Evolutionary conservation across 2,888 invertebrate species (phyloP).

Genomic region (Chrysolina haemoptera): DNA sequence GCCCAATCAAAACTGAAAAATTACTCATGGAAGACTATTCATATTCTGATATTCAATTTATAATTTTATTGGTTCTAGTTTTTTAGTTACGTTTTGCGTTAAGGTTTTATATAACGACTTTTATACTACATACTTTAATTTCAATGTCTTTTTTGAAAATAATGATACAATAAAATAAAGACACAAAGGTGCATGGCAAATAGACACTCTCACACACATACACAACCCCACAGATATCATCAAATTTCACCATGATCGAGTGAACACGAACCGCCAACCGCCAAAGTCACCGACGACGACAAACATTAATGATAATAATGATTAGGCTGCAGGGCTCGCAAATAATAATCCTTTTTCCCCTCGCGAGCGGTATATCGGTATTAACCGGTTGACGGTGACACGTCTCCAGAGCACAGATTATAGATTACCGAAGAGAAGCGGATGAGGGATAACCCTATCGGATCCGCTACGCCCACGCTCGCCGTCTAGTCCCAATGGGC

Average conservation of each 20-base stretch:
- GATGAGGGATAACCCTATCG: constrained; percentile 42
- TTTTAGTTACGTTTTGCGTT: no score
- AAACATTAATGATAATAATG: constrained; percentile 39
- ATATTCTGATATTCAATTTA: no score
- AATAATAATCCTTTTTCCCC: constrained; percentile 20
- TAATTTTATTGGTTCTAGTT: no score
- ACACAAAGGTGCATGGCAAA: no score
- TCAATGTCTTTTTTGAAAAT: no score
- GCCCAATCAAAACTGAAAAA: no score
- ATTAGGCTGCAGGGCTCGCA: constrained; percentile 19
- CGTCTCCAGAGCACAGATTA: constrained; percentile 30
- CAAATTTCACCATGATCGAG: constrained; percentile 32
- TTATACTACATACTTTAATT: no score
- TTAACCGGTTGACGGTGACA: constrained; percentile 20
- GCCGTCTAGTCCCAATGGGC: constrained; percentile 38
- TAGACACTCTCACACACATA: no score
- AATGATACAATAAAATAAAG: no score
- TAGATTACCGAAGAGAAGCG: constrained; percentile 36
- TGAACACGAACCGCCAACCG: constrained; percentile 18
- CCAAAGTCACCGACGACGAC: constrained; percentile 24
- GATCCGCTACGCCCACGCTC: constrained; percentile 38
- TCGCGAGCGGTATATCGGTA: constrained; percentile 22
- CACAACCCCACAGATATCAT: background rate
- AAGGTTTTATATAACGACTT: no score
- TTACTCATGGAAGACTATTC: no score